Conservation (phyloP, 2,113 vertebrate genomes). For the Eretmochelys imbricata region DNA sequence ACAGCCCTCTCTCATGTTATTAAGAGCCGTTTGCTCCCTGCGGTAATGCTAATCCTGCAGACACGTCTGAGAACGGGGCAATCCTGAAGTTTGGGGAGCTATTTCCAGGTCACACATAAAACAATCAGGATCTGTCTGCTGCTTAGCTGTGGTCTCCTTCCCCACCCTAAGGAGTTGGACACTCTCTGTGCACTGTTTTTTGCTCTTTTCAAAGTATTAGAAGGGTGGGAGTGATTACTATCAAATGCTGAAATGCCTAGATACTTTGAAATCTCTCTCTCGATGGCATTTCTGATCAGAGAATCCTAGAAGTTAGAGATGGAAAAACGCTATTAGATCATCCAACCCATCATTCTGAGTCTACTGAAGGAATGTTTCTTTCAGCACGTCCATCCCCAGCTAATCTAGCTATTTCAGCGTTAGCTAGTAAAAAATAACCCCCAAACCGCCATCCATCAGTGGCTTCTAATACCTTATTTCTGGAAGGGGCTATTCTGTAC, state of each 20-base stretch:
- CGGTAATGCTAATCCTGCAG: not conserved
- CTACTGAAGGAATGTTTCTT: not conserved
- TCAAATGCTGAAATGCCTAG: not conserved
- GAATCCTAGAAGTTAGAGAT: not conserved
- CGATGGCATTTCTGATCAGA: not conserved
- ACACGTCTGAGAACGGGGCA: not conserved
- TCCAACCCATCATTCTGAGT: fast-evolving
- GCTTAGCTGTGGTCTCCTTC: not conserved
- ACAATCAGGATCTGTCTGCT: not conserved
- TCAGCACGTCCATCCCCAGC: fast-evolving
- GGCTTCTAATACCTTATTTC: not conserved
- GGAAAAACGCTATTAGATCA: not conserved
- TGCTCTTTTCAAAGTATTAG: not conserved
- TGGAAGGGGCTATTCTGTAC: not conserved
- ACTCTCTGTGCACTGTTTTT: not conserved
- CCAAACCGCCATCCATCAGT: not conserved
- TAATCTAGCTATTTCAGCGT: not conserved
- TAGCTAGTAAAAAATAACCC: not conserved
- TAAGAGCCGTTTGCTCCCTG: not conserved
- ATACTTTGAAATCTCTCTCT: not conserved
- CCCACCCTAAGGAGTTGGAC: not conserved
- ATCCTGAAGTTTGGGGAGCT: not conserved
- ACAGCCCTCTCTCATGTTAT: not conserved
- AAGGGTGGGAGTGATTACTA: not conserved
- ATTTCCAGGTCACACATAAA: not conserved